Percentiles rank a stretch among this genome's conserved stretches.
Conservation (phyloP, 1,140 invertebrate species). For the Dreissena polymorpha region DNA sequence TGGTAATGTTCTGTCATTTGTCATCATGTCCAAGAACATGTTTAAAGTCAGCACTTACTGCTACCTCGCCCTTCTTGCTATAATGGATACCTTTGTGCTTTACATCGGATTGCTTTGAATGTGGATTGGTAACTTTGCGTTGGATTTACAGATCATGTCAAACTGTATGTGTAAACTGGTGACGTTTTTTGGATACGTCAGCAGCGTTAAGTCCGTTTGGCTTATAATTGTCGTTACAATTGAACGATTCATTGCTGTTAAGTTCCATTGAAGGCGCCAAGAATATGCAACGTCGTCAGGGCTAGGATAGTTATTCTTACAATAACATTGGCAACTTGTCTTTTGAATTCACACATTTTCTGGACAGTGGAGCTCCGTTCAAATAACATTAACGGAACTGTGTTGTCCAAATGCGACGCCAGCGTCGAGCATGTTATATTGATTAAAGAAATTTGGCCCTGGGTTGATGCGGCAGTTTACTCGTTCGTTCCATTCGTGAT, state of each 20-base stretch:
- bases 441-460: constrained; percentile 72
- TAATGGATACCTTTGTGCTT: constrained; percentile 72
- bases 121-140: constrained; percentile 70
- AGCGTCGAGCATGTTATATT: constrained; percentile 57
- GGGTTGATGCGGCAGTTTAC: constrained; percentile 76
- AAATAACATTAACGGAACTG: not conserved
- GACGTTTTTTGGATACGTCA: constrained; percentile 67
- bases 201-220: constrained; percentile 76
- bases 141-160: constrained; percentile 58
- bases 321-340: constrained; percentile 56
- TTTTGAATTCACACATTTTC: constrained; percentile 71
- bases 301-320: constrained; percentile 61
- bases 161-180: constrained; percentile 72
- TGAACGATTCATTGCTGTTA: constrained; percentile 76
- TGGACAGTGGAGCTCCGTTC: constrained; percentile 64
- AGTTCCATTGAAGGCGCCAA: constrained; percentile 71
- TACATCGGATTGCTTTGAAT: constrained; percentile 72
- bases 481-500: constrained; percentile 73
- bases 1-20: constrained; percentile 74
- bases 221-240: constrained; percentile 78
- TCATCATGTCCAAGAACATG: constrained; percentile 63
- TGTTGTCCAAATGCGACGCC: constrained; percentile 48
- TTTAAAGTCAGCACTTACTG: constrained; percentile 69
- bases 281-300: constrained; percentile 67
- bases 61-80: constrained; percentile 71